Evolutionary conservation across 2,888 invertebrate species (phyloP).

Genomic region (Azorinus chamasolen): DNA sequence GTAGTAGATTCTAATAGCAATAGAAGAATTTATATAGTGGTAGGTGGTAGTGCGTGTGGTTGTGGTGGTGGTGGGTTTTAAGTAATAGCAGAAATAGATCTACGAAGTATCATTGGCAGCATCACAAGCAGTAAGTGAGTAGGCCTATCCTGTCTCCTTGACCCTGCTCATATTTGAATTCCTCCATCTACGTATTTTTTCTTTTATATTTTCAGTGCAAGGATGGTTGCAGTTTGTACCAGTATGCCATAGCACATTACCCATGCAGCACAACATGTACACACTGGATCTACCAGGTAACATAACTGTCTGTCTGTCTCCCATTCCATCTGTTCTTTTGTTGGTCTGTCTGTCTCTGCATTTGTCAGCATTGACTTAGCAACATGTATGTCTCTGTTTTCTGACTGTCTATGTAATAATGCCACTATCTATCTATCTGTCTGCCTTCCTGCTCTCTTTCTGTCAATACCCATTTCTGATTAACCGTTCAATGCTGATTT

Average conservation of each 20-base stretch:
- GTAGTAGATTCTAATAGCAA: too few species aligned
- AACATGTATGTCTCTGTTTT: neutral
- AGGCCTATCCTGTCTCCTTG: too few species aligned
- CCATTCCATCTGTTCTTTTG: neutral
- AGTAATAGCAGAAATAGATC: too few species aligned
- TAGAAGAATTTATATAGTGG: too few species aligned
- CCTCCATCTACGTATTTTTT: neutral
- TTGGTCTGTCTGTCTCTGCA: neutral
- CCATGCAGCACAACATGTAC: slow-evolving; percentile 38
- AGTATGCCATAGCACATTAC: slow-evolving; percentile 25
- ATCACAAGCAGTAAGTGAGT: too few species aligned
- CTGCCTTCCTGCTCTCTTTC: too few species aligned
- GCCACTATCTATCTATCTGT: neutral
- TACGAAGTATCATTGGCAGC: too few species aligned
- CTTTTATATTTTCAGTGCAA: slow-evolving; percentile 50
- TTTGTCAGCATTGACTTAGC: neutral
- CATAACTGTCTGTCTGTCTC: neutral
- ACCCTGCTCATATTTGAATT: too few species aligned
- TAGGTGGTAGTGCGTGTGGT: too few species aligned
- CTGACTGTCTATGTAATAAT: neutral
- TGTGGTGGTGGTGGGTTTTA: too few species aligned
- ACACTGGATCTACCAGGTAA: slow-evolving; percentile 23
- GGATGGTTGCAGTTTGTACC: slow-evolving; percentile 42
- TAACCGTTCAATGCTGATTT: too few species aligned
- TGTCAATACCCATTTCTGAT: neutral